phyloP scores from a whole-genome alignment of 2,888 invertebrate species.

The Corbicula japonica region DNA sequence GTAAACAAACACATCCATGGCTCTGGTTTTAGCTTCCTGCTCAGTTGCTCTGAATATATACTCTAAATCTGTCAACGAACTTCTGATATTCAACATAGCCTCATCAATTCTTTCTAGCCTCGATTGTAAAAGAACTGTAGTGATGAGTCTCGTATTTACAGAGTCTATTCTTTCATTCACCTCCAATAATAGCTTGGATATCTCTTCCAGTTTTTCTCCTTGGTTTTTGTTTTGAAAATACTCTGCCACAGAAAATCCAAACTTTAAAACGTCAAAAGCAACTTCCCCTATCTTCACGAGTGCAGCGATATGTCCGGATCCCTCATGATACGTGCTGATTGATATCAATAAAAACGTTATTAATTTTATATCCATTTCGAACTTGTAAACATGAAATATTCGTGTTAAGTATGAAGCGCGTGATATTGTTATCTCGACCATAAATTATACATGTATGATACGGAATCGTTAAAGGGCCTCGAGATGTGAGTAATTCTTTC shows the following conservation, averaged over 20 bases:
- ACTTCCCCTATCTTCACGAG: background rate
- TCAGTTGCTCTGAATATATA: background rate
- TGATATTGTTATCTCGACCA: no score
- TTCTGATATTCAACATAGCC: background rate
- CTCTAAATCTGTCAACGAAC: background rate
- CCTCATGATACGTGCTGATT: no score
- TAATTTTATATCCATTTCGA: no score
- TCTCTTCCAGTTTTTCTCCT: background rate
- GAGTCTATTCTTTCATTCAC: constrained; percentile 9
- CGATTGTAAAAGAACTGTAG: background rate
- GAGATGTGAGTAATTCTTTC: no score
- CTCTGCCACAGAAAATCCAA: background rate
- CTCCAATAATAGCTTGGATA: no score
- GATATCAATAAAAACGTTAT: no score
- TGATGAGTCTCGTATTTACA: background rate
- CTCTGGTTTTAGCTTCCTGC: no score
- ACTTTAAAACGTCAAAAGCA: background rate
- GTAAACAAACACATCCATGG: no score
- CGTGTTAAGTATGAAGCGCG: no score
- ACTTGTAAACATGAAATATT: no score
- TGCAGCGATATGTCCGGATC: background rate
- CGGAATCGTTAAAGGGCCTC: no score
- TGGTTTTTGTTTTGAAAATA: background rate
- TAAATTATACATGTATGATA: no score
- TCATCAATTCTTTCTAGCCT: background rate